A percentile compares a stretch with the other conserved stretches of the same genome.
Evolutionary conservation across 2,888 invertebrate species (phyloP).

Genomic region (Teleogryllus oceanicus): DNA sequence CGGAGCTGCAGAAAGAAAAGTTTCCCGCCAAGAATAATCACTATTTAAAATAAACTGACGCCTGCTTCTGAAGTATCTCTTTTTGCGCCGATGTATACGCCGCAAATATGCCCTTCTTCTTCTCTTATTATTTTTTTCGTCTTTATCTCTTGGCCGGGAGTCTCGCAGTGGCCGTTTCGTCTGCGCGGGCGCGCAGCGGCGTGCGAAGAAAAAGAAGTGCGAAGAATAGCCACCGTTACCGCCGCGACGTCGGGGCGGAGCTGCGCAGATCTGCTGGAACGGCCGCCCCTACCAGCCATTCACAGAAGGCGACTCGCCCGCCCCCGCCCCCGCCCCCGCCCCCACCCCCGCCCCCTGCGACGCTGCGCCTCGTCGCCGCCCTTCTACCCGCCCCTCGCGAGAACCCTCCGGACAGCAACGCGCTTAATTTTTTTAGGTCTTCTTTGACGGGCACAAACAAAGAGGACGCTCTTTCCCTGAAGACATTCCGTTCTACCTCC

Average conservation of each 20-base stretch:
- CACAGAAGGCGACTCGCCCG: not conserved
- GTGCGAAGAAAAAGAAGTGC: slow-evolving; percentile 1
- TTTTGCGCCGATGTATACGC: not conserved
- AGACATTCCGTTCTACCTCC: too few relatives aligned
- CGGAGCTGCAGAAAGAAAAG: slow-evolving; percentile 5
- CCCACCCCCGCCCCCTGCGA: not conserved
- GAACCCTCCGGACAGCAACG: not conserved
- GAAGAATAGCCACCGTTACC: not conserved
- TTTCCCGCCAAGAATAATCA: not conserved
- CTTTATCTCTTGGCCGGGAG: not conserved
- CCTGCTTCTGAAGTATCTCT: not conserved
- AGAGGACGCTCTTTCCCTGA: too few relatives aligned
- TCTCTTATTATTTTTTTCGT: not conserved
- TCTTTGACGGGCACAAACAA: too few relatives aligned
- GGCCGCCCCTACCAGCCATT: not conserved
- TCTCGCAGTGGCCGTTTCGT: not conserved
- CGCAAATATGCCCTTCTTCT: not conserved
- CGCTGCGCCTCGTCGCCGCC: not conserved
- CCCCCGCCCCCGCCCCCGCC: not conserved
- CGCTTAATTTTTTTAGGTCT: not conserved
- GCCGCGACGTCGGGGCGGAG: not conserved
- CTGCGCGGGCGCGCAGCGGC: not conserved
- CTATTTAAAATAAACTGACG: not conserved
- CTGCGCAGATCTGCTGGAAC: not conserved
- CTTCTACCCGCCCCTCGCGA: not conserved